phyloP scores from a whole-genome alignment of 2,888 invertebrate genomes.

The Anthrax anthrax region DNA sequence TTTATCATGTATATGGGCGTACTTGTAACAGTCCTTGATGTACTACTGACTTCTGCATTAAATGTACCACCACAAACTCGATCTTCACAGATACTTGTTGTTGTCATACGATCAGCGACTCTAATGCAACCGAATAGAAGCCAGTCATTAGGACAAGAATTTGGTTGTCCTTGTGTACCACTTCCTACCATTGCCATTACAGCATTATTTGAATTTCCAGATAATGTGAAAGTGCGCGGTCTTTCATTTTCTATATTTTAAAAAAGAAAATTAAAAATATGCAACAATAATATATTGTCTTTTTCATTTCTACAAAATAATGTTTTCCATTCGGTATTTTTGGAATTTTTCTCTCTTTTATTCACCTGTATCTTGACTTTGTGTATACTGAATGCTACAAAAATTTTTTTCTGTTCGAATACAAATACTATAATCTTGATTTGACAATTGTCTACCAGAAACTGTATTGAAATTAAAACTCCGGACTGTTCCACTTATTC shows the following conservation, averaged over 20 bases:
- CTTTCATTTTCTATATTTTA: conserved; percentile 49
- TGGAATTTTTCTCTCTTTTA: not conserved
- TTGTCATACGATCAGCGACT: conserved; percentile 34
- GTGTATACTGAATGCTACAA: conserved; percentile 71
- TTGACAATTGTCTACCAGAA: conserved; percentile 64
- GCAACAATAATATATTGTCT: not conserved
- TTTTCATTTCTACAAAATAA: not conserved
- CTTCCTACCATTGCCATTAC: conserved; percentile 56
- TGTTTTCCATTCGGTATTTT: not conserved
- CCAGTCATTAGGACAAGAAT: conserved; percentile 65
- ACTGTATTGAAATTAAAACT: conserved; percentile 73
- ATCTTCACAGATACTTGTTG: conserved; percentile 55
- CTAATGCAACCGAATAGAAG: conserved; percentile 61
- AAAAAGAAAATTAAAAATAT: conserved; percentile 1
- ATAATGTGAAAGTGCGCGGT: conserved; percentile 58
- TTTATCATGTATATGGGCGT: conserved; percentile 10
- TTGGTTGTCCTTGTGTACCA: conserved; percentile 47
- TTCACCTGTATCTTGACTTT: conserved; percentile 53
- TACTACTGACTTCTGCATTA: conserved; percentile 54
- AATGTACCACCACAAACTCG: conserved; percentile 72
- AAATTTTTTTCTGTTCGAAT: conserved; percentile 73
- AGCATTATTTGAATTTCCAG: conserved; percentile 58
- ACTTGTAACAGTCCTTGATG: conserved; percentile 57
- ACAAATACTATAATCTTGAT: conserved; percentile 80
- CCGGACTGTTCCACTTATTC: conserved; percentile 64